Percentiles rank a stretch among this genome's conserved stretches.
These are phyloP conservation scores for Tenodera sinensis DNA, from an alignment of 2,888 invertebrate genomes.

Conservation along the genomic window DNA sequence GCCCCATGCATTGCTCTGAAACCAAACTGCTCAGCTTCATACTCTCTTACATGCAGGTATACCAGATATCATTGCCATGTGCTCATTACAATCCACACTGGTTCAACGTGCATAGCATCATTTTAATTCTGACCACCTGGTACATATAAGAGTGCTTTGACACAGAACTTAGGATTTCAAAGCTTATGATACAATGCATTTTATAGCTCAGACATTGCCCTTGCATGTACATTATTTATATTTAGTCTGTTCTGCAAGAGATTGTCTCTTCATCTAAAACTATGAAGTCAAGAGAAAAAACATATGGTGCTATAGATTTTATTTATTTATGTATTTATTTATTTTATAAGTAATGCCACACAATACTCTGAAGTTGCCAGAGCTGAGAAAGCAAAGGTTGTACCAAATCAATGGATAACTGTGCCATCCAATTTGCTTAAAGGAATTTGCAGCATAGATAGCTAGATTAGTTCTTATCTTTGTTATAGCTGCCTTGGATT, in stretches of 20 bases:
- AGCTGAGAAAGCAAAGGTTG: not conserved
- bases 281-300: not conserved
- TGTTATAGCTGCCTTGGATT: not conserved
- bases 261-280: not conserved
- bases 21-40: too few species aligned
- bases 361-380: not conserved
- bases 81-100: not conserved
- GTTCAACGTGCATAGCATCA: not conserved
- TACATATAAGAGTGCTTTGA: too few species aligned
- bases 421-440: not conserved
- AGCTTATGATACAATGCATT: not conserved
- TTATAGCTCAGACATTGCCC: not conserved
- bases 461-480: not conserved
- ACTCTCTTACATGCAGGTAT: too few species aligned
- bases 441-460: not conserved
- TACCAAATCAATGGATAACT: not conserved
- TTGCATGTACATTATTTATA: not conserved
- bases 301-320: not conserved
- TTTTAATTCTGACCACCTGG: too few species aligned
- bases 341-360: not conserved
- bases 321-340: not conserved
- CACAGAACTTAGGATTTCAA: not conserved
- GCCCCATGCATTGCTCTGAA: too few species aligned
- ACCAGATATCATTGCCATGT: too few species aligned
- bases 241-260: not conserved